phyloP scores from a whole-genome alignment of 1,140 invertebrate species.

The Trialeurodes vaporariorum region DNA sequence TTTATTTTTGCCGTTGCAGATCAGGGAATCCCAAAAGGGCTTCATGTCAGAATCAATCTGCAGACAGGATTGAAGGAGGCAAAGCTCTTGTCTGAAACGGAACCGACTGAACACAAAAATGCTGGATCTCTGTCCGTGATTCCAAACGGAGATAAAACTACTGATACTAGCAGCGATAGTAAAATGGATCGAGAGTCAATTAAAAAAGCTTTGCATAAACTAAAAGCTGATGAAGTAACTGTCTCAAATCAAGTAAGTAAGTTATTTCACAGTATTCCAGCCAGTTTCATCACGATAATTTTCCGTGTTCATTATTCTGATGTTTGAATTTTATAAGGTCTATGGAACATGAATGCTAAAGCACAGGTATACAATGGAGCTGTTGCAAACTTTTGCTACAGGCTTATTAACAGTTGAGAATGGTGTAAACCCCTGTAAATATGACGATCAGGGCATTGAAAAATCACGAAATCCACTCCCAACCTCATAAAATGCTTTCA shows the following conservation, averaged over 20 bases:
- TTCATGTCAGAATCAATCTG: conserved; percentile 62
- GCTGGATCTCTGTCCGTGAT: conserved; percentile 17
- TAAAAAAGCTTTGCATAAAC: conserved; percentile 7
- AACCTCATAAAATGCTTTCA: no score
- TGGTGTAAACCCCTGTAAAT: no score
- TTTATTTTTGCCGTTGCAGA: no score
- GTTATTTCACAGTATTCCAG: neutral
- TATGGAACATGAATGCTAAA: no score
- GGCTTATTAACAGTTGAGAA: no score
- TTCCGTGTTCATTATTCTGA: no score
- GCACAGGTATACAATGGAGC: no score
- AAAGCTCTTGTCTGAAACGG: conserved; percentile 48
- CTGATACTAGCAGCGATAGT: neutral
- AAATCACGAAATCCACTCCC: no score
- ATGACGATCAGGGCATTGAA: no score
- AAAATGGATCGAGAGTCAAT: neutral
- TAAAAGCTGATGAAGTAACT: neutral
- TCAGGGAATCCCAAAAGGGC: conserved; percentile 53
- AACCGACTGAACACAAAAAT: conserved; percentile 31
- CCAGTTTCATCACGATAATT: neutral
- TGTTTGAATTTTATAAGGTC: no score
- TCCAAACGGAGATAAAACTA: conserved; percentile 9
- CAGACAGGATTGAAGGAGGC: conserved; percentile 58
- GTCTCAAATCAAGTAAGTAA: conserved; percentile 1
- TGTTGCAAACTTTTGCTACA: no score